phyloP scores from a whole-genome alignment of 2,797 vertebrate species.

The Holocentrus rufus region DNA sequence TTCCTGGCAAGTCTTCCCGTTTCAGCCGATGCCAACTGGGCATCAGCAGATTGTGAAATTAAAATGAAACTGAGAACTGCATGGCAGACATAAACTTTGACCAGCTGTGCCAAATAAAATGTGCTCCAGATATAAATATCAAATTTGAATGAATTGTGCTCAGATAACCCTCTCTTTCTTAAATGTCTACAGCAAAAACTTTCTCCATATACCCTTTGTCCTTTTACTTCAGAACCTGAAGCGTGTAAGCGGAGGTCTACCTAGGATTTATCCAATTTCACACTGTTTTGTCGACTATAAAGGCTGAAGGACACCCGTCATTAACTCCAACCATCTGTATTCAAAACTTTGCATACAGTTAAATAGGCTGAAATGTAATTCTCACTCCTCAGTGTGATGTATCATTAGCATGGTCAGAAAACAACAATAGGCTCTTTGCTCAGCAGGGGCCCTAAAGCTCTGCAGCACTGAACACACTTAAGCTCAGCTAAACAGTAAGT shows the following conservation, averaged over 20 bases:
- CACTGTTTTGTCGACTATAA: conserved; percentile 4
- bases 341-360: conserved; percentile 25
- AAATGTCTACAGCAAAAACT: neutral
- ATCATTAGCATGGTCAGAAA: conserved; percentile 35
- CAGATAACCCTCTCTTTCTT: neutral
- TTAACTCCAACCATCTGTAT: conserved; percentile 32
- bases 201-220: neutral
- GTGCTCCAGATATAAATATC: neutral
- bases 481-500: neutral
- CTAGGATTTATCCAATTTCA: conserved; percentile 2
- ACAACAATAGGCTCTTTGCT: conserved; percentile 10
- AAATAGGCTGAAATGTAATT: conserved; percentile 35
- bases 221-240: conserved; percentile 5
- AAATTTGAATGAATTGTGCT: conserved; percentile 7
- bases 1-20: neutral
- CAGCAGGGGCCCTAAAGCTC: conserved; percentile 6
- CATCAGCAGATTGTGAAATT: neutral
- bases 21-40: neutral
- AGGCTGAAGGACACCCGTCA: conserved; percentile 5
- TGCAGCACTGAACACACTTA: conserved; percentile 7
- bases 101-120: neutral
- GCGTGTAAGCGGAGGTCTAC: conserved; percentile 11
- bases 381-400: conserved; percentile 28
- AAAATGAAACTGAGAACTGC: neutral
- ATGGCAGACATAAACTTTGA: conserved; percentile 3